Base-by-base conservation (phyloP, 53 echinoderm and acorn worm genomes). In the Holothuria leucospilota region DNA sequence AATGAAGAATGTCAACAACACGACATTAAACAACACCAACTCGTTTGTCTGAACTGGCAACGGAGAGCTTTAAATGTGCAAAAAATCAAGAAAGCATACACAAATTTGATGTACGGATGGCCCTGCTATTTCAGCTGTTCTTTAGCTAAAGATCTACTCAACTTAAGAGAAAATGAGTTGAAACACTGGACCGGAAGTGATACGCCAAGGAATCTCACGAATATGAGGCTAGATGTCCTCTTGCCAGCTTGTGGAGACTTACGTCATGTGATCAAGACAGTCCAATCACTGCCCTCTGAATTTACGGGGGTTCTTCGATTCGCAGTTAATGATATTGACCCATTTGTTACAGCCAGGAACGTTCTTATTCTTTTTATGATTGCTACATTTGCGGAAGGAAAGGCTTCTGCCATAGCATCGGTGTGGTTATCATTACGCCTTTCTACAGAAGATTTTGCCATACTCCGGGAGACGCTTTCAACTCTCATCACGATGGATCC, bases 181-280 rank as follows among this genome's bases (percentile, higher is more conserved):
- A 80, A 29, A 16, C 20, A 28, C 2, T 8, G 38, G 28, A 24
- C 26, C 0, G 56, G 16, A 15, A 30, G 20, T 59, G 20, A 56
- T 18, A 56, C 8, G 0, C 18, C 15, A 1, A 56, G 56, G 8
- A 18, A 56, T 15, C 0, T 56, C 3, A 16, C 10, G 1, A 24
- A 60, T 1, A 30, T 26, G 27, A 61, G 23, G 25, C 28, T 80
- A 6, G 59, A 80, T 29, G 29, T 80, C 38, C 56, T 80, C 60
- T 28, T 80, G 38, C 29, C 80, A 16, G 80, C 29, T 13, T 80
- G 80, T 80, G 80, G 80, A 29, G 80, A 80, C 29, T 39, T 80
- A 60, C 80, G 80, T 30, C 80, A 80, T 8, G 61, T 80, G 29
- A 80, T 80, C 28, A 34, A 80, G 52, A 80, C 59, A n/a, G 80